phyloP scores from a whole-genome alignment of 2,888 invertebrate genomes.

The Hirtodrosophila trivittata region DNA sequence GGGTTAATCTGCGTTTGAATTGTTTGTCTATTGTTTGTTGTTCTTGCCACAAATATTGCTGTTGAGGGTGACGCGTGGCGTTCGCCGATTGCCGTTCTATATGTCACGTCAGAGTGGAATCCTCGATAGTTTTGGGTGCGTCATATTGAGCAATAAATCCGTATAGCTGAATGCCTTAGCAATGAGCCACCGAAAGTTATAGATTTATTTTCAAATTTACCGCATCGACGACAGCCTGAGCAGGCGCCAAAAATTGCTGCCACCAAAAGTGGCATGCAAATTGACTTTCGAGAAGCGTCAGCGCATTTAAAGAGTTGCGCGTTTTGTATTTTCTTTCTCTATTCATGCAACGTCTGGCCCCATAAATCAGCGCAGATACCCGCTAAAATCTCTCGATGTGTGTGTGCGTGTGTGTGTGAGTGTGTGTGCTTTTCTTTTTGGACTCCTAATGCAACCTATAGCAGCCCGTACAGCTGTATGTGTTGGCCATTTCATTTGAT shows the following conservation, averaged over 20 bases:
- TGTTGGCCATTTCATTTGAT: slow-evolving; percentile 72
- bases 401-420: slow-evolving; percentile 26
- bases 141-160: slow-evolving; percentile 65
- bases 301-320: slow-evolving; percentile 53
- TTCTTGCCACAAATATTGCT: slow-evolving; percentile 6
- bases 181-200: slow-evolving; percentile 33
- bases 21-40: slow-evolving; percentile 58
- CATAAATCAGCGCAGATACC: slow-evolving; percentile 73
- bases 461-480: slow-evolving; percentile 40
- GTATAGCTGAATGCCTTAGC: slow-evolving; percentile 42
- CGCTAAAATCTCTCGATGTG: slow-evolving; percentile 27
- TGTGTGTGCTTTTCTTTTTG: slow-evolving; percentile 26
- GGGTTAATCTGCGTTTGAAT: slow-evolving; percentile 74
- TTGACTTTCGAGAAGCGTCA: slow-evolving; percentile 71
- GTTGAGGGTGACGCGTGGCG: slow-evolving; percentile 22
- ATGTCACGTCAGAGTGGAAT: slow-evolving; percentile 30
- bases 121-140: slow-evolving; percentile 44
- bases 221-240: slow-evolving; percentile 71
- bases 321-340: slow-evolving; percentile 1
- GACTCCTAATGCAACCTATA: slow-evolving; percentile 61
- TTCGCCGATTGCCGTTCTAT: not conserved
- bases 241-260: slow-evolving; percentile 39
- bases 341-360: slow-evolving; percentile 39
- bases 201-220: slow-evolving; percentile 76
- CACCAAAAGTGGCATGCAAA: slow-evolving; percentile 72